phyloP scores from a whole-genome alignment of 2,797 vertebrate species.

The Ambastaia sidthimunki region DNA sequence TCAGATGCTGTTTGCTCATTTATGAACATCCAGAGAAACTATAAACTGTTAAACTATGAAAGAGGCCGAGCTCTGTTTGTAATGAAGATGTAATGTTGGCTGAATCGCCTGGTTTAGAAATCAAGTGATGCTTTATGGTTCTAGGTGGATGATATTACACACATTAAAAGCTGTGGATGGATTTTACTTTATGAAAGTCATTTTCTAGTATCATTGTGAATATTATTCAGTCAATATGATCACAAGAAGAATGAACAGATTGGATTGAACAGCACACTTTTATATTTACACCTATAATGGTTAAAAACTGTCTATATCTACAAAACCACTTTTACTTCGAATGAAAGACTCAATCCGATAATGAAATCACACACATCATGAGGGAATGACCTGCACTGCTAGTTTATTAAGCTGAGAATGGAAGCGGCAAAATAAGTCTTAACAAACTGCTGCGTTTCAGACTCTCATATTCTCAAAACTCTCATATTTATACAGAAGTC shows the following conservation, averaged over 20 bases:
- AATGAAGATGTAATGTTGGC: not conserved
- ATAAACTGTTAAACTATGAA: not conserved
- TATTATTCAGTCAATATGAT: too few species aligned
- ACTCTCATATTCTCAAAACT: too few species aligned
- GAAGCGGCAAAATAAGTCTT: slow-evolving; percentile 38
- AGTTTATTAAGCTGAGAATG: slow-evolving; percentile 62
- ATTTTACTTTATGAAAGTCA: too few species aligned
- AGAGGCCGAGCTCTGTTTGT: not conserved
- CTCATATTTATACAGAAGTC: slow-evolving; percentile 7
- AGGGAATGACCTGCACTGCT: slow-evolving; percentile 49
- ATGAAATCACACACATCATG: slow-evolving; percentile 29
- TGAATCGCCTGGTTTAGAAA: too few species aligned
- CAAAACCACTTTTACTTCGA: not conserved
- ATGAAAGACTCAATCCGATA: too few species aligned
- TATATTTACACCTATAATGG: too few species aligned
- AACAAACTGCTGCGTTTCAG: slow-evolving; percentile 39
- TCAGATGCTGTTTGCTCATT: not conserved
- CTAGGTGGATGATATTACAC: too few species aligned
- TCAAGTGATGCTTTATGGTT: too few species aligned
- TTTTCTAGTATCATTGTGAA: too few species aligned
- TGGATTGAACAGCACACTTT: too few species aligned
- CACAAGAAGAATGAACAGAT: not conserved
- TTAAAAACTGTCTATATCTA: not conserved
- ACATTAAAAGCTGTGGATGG: not conserved
- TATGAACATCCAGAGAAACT: not conserved